These are phyloP conservation scores for Limenitis camilla DNA, from an alignment of 2,888 invertebrate species.

Conservation along the genomic window DNA sequence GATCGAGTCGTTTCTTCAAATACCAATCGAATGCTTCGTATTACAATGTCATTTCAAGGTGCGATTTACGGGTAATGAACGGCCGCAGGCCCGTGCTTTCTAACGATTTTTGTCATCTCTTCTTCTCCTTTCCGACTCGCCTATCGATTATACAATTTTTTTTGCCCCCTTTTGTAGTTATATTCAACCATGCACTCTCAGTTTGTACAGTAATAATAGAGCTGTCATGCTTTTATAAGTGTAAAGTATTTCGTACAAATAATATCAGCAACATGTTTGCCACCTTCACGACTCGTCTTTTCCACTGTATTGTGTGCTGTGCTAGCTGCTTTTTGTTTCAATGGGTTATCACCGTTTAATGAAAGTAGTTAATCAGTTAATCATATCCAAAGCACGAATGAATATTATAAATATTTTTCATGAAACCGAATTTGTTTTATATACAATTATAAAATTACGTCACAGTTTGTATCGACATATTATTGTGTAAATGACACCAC, in stretches of 20 bases:
- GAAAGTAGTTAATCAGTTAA: slow-evolving; percentile 60
- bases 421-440: slow-evolving; percentile 14
- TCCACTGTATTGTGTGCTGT: slow-evolving; percentile 74
- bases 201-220: slow-evolving; percentile 64
- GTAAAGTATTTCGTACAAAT: slow-evolving; percentile 66
- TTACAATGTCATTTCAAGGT: slow-evolving; percentile 40
- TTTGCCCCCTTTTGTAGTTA: slow-evolving; percentile 60
- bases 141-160: slow-evolving; percentile 48
- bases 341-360: slow-evolving; percentile 70
- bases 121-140: slow-evolving; percentile 27
- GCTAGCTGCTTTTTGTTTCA: slow-evolving; percentile 75
- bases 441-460: slow-evolving; percentile 10
- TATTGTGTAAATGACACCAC: slow-evolving; percentile 9
- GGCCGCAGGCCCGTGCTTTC: slow-evolving; percentile 16
- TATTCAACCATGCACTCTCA: slow-evolving; percentile 63
- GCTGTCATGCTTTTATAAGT: slow-evolving; percentile 74
- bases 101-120: slow-evolving; percentile 17
- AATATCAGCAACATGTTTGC: slow-evolving; percentile 65
- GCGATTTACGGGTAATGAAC: slow-evolving; percentile 17
- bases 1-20: slow-evolving; percentile 36
- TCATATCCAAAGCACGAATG: slow-evolving; percentile 59
- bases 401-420: slow-evolving; percentile 32
- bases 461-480: background rate
- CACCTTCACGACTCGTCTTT: slow-evolving; percentile 71
- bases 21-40: slow-evolving; percentile 38